Evolutionary conservation across 2,113 vertebrate species (phyloP).

Genomic region (Malaclemys terrapin): DNA sequence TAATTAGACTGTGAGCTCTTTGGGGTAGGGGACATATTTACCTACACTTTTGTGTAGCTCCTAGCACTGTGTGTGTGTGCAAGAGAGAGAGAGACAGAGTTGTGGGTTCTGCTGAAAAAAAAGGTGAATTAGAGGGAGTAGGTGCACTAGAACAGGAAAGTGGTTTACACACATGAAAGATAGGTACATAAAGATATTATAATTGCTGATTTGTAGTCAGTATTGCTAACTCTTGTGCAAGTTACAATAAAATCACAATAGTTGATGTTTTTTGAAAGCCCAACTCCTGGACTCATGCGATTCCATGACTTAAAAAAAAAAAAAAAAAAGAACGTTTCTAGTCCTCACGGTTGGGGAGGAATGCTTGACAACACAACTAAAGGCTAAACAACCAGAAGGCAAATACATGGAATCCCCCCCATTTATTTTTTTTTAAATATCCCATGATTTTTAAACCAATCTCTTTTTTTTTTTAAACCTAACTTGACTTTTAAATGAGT

Average conservation of each 20-base stretch:
- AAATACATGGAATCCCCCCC: background rate
- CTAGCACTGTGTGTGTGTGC: background rate
- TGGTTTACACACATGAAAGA: background rate
- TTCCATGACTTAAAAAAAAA: background rate
- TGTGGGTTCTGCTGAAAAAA: background rate
- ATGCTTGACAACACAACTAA: background rate
- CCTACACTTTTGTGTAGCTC: fast-evolving
- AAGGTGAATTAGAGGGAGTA: slow-evolving; percentile 16
- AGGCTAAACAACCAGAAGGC: background rate
- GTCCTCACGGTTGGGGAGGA: background rate
- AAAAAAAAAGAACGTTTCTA: background rate
- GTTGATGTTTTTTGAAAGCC: background rate
- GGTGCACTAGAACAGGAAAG: slow-evolving; percentile 34
- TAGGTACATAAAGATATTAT: slow-evolving; percentile 25
- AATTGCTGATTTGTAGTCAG: slow-evolving; percentile 26
- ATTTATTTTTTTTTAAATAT: background rate
- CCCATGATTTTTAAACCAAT: background rate
- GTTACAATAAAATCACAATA: background rate
- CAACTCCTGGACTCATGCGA: fast-evolving
- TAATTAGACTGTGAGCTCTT: fast-evolving
- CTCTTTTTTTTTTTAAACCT: background rate
- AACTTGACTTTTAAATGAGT: background rate
- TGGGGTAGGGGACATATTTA: background rate
- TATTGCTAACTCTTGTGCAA: background rate
- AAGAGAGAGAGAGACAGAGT: background rate